A percentile compares a stretch with the other conserved stretches of the same genome.
Evolutionary conservation across 1,140 invertebrate species (phyloP).

Genomic region (Pogonomyrmex barbatus): DNA sequence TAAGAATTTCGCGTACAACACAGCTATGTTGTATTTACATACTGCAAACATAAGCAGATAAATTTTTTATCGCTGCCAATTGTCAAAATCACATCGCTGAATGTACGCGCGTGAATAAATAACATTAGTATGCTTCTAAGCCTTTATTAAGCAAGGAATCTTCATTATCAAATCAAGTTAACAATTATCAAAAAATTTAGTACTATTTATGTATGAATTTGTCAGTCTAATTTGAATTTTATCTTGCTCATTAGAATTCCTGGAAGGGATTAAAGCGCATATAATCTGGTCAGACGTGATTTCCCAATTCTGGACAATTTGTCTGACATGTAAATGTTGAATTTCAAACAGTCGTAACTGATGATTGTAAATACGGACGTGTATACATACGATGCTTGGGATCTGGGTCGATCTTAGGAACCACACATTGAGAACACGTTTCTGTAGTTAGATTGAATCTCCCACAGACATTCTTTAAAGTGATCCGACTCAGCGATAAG

Average conservation of each 20-base stretch:
- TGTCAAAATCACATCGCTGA: constrained; percentile 76
- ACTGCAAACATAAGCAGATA: constrained; percentile 69
- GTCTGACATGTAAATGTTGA: constrained; percentile 27
- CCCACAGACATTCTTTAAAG: constrained; percentile 50
- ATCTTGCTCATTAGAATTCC: constrained; percentile 25
- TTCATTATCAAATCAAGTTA: not conserved
- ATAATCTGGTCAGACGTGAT: not conserved
- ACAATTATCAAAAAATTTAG: no score
- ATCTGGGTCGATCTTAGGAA: constrained; percentile 45
- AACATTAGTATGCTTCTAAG: constrained; percentile 51
- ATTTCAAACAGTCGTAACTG: constrained; percentile 48
- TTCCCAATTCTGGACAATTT: constrained; percentile 37
- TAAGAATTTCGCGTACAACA: constrained; percentile 70
- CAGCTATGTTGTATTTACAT: constrained; percentile 15
- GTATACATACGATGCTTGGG: constrained; percentile 31
- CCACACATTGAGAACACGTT: constrained; percentile 33
- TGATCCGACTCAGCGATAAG: constrained; percentile 72
- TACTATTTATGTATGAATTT: no score
- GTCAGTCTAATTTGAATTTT: no score
- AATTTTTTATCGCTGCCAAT: constrained; percentile 70
- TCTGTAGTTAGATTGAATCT: constrained; percentile 46
- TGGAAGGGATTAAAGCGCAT: constrained; percentile 9
- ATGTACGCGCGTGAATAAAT: constrained; percentile 73
- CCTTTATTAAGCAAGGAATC: not conserved
- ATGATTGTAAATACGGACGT: constrained; percentile 50